Evolutionary conservation across 2,888 invertebrate species (phyloP).

Genomic region (Leucophora obtusa): DNA sequence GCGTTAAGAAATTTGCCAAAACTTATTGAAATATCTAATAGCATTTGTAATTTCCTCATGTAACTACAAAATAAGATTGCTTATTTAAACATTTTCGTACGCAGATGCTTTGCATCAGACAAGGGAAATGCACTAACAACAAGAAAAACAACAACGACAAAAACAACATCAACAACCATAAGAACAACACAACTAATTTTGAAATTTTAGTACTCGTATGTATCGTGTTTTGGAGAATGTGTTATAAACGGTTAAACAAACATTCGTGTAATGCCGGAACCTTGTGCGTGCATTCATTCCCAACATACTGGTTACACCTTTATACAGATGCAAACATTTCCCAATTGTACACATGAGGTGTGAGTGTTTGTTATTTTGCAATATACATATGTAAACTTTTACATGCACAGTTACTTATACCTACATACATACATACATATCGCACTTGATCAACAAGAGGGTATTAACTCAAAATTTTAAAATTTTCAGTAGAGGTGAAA

Average conservation of each 20-base stretch:
- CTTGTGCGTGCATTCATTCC: background rate
- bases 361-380: background rate
- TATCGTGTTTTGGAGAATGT: constrained; percentile 2
- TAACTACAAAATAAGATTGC: constrained; percentile 4
- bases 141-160: background rate
- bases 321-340: background rate
- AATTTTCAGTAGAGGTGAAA: no score
- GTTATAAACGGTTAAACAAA: constrained; percentile 68
- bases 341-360: background rate
- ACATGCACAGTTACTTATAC: background rate
- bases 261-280: constrained; percentile 55
- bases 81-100: constrained; percentile 2
- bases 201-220: constrained; percentile 10
- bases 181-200: background rate
- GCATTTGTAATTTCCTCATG: background rate
- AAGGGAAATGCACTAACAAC: background rate
- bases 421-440: no score
- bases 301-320: background rate
- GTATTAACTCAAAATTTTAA: no score
- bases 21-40: background rate
- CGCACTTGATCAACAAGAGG: no score
- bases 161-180: background rate
- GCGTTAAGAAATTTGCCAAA: background rate
- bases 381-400: background rate
- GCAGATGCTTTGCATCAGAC: constrained; percentile 16